phyloP scores from a whole-genome alignment of 2,797 vertebrate genomes.

The Danio tinwini region DNA sequence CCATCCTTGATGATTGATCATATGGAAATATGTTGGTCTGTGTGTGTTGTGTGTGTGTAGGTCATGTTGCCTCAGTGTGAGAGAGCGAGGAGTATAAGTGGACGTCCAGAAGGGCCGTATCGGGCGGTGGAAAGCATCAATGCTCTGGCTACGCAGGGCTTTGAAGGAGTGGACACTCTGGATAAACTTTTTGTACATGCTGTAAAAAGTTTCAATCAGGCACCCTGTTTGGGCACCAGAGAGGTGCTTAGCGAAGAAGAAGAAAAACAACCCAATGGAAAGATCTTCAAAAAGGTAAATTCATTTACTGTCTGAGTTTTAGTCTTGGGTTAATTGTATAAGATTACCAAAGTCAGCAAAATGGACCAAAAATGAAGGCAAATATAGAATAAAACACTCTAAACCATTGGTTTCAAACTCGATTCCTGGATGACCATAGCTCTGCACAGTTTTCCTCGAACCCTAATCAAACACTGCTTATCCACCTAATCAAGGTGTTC shows the following conservation, averaged over 20 bases:
- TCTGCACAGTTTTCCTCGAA: no score
- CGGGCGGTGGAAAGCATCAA: slow-evolving; percentile 81
- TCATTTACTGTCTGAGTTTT: neutral
- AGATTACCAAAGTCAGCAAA: neutral
- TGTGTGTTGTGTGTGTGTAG: slow-evolving; percentile 48
- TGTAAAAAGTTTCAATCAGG: slow-evolving; percentile 78
- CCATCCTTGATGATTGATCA: neutral
- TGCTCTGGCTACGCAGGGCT: slow-evolving; percentile 80
- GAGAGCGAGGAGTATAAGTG: slow-evolving; percentile 83
- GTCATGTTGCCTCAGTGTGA: slow-evolving; percentile 59
- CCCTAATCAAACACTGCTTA: no score
- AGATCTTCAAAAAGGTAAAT: slow-evolving; percentile 90
- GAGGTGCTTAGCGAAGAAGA: slow-evolving; percentile 85
- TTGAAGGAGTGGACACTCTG: slow-evolving; percentile 82
- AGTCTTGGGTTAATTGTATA: neutral
- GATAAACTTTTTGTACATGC: slow-evolving; percentile 86
- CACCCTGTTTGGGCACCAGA: slow-evolving; percentile 84
- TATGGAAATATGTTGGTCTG: neutral
- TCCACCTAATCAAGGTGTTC: no score
- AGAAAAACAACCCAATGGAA: slow-evolving; percentile 86
- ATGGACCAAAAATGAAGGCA: no score
- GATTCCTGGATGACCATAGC: no score
- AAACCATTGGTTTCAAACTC: no score
- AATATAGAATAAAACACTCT: no score
- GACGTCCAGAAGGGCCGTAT: slow-evolving; percentile 84